Conservation (phyloP, 2,888 invertebrate genomes). For the Monochamus alternatus region DNA sequence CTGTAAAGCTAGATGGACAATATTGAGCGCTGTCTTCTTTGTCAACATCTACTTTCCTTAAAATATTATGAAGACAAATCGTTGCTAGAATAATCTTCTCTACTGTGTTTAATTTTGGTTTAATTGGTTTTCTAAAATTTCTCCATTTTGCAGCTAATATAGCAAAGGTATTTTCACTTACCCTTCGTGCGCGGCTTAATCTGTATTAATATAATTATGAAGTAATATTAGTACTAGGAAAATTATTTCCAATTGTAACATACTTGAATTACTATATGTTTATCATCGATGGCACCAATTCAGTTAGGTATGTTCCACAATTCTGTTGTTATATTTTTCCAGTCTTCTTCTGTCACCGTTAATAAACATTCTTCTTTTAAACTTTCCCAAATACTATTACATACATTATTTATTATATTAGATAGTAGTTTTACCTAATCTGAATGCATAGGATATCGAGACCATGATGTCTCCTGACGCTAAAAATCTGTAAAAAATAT, state of each 20-base stretch:
- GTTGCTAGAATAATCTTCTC: background rate
- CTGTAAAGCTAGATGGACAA: background rate
- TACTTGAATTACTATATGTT: slow-evolving; percentile 5
- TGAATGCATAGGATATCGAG: too few species aligned
- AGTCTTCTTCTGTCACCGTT: background rate
- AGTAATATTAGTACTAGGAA: background rate
- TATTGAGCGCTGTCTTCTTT: background rate
- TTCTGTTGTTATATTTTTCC: background rate
- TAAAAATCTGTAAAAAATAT: too few species aligned
- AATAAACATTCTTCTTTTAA: slow-evolving; percentile 4
- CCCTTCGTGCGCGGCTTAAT: too few species aligned
- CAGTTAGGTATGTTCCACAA: background rate
- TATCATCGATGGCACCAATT: background rate
- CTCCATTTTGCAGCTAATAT: slow-evolving; percentile 5
- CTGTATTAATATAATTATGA: too few species aligned
- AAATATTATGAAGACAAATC: background rate
- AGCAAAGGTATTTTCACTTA: background rate
- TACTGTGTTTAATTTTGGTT: background rate
- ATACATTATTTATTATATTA: slow-evolving; percentile 1
- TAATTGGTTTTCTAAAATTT: background rate
- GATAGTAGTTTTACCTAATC: slow-evolving; percentile 1
- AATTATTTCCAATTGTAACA: background rate
- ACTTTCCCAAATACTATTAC: background rate
- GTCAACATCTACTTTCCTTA: background rate
- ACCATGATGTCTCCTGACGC: too few species aligned